A percentile compares a stretch with the other conserved stretches of the same genome.
Conservation (phyloP, 2,113 vertebrate species). For the Chamaetylas fuelleborni region DNA sequence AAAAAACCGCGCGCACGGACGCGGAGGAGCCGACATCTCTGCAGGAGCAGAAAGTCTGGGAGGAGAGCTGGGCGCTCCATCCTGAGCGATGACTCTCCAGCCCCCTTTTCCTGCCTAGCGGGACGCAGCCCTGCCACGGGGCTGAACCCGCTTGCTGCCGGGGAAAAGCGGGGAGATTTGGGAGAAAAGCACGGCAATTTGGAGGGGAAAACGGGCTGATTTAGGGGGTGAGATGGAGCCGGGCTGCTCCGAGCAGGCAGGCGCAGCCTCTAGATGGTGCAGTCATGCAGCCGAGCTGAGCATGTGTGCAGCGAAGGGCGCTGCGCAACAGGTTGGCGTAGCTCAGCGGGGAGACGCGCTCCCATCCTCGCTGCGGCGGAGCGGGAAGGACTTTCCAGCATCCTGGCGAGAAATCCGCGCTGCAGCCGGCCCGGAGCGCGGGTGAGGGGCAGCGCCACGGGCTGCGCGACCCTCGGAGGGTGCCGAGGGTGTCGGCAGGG, state of each 20-base stretch:
- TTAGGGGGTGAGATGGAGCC: background rate
- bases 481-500: background rate
- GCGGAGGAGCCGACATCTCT: rapidly evolving
- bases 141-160: background rate
- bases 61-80: background rate
- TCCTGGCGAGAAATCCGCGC: background rate
- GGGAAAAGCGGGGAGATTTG: background rate
- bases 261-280: conserved; percentile 61
- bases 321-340: conserved; percentile 60
- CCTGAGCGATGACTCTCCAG: background rate
- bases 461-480: background rate
- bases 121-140: background rate
- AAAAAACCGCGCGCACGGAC: background rate
- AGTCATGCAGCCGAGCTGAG: conserved; percentile 42
- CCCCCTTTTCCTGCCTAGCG: background rate
- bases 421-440: background rate
- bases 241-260: background rate
- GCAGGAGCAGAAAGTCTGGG: background rate
- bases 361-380: background rate
- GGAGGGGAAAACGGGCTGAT: rapidly evolving
- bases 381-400: background rate
- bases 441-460: background rate
- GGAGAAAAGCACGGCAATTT: background rate
- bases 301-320: conserved; percentile 20
- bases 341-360: conserved; percentile 11